A percentile compares a stretch with the other conserved stretches of the same genome.
These are phyloP conservation scores for Charaxes varanes DNA, from an alignment of 1,140 invertebrate genomes.

Conservation along the genomic window DNA sequence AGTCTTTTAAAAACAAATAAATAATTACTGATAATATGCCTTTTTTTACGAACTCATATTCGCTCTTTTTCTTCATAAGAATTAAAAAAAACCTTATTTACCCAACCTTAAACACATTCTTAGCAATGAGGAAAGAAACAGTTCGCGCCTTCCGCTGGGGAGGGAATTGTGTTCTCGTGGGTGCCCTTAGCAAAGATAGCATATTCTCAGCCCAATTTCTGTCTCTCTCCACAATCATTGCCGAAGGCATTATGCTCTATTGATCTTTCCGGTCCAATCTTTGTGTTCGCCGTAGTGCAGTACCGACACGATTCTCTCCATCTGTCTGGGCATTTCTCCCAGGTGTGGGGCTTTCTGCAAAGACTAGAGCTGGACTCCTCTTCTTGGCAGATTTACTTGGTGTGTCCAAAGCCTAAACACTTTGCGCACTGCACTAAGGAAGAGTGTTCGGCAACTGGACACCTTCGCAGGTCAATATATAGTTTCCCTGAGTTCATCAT, in stretches of 20 bases:
- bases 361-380: slow-evolving; percentile 2
- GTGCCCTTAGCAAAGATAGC: slow-evolving; percentile 15
- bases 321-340: slow-evolving; percentile 1
- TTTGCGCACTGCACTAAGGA: slow-evolving; percentile 16
- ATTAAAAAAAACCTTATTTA: too few species aligned
- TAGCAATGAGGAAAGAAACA: too few species aligned
- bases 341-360: slow-evolving; percentile 1
- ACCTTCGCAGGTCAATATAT: neutral
- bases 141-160: neutral
- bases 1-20: too few species aligned
- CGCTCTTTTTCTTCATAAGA: too few species aligned
- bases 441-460: slow-evolving; percentile 4
- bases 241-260: slow-evolving; percentile 8
- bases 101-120: too few species aligned
- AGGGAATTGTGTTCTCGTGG: too few species aligned
- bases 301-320: neutral
- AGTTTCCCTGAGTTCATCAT: too few species aligned
- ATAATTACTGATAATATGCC: too few species aligned
- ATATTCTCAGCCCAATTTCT: slow-evolving; percentile 11
- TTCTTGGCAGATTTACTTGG: neutral
- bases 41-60: too few species aligned
- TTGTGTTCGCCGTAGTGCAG: neutral
- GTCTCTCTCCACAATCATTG: slow-evolving; percentile 7
- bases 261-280: neutral
- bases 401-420: slow-evolving; percentile 14